Conservation (phyloP, 2,888 invertebrate species). For the Ectemnius cavifrons region DNA sequence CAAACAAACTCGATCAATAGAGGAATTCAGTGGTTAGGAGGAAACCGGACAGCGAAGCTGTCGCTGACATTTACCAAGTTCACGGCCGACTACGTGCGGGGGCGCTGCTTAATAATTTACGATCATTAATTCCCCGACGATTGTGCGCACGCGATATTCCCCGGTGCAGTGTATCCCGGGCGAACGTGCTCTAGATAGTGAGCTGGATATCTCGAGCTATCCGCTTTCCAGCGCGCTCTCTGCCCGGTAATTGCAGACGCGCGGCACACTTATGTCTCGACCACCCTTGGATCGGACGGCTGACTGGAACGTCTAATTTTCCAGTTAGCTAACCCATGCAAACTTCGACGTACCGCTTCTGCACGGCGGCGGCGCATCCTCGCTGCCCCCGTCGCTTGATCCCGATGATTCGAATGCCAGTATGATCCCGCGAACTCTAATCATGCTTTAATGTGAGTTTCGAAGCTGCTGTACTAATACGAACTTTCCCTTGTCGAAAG, state of each 20-base stretch:
- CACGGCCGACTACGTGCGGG: constrained; percentile 35
- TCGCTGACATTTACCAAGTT: constrained; percentile 44
- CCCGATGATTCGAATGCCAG: too few relatives aligned
- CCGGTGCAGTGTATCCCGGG: constrained; percentile 12
- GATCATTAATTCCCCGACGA: constrained; percentile 59
- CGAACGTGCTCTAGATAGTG: constrained; percentile 32
- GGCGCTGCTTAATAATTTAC: constrained; percentile 58
- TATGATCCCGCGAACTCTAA: too few relatives aligned
- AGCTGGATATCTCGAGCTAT: constrained; percentile 37
- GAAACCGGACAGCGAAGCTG: constrained; percentile 32
- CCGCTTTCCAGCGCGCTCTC: constrained; percentile 39
- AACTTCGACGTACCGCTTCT: constrained; percentile 27
- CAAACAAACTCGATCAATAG: too few relatives aligned
- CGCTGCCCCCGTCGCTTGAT: too few relatives aligned
- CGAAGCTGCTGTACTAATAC: too few relatives aligned
- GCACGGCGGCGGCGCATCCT: too few relatives aligned
- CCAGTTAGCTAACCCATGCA: constrained; percentile 56
- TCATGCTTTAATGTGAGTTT: too few relatives aligned
- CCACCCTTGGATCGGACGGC: constrained; percentile 26
- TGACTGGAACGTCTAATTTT: constrained; percentile 58
- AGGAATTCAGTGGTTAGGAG: neutral
- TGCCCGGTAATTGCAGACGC: constrained; percentile 48
- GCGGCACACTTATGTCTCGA: constrained; percentile 39
- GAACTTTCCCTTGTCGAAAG: too few relatives aligned
- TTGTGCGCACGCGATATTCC: constrained; percentile 63